phyloP scores from a whole-genome alignment of 1,140 invertebrate genomes.

The Ips typographus region DNA sequence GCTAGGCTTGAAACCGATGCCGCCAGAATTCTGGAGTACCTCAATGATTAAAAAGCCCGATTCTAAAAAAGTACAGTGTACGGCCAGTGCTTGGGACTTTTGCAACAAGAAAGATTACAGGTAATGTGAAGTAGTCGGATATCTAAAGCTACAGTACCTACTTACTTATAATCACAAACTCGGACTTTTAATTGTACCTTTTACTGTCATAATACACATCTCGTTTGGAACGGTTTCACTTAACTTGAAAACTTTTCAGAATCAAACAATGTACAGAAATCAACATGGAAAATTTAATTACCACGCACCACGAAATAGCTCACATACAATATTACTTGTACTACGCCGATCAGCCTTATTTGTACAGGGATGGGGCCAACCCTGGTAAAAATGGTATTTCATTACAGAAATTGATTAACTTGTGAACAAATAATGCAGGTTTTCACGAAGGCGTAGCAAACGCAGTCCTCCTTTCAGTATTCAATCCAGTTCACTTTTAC shows the following conservation, averaged over 20 bases:
- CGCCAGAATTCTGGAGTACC: slow-evolving; percentile 77
- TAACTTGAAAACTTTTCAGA: slow-evolving; percentile 53
- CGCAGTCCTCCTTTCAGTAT: slow-evolving; percentile 75
- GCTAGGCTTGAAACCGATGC: slow-evolving; percentile 74
- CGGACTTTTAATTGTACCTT: too few relatives aligned
- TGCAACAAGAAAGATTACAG: slow-evolving; percentile 80
- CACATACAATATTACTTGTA: slow-evolving; percentile 83
- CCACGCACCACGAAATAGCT: slow-evolving; percentile 84
- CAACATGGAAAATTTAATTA: slow-evolving; percentile 76
- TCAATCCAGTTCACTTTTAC: slow-evolving; percentile 72
- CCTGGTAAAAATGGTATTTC: slow-evolving; percentile 58
- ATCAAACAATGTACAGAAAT: slow-evolving; percentile 90
- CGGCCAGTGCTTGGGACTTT: slow-evolving; percentile 87
- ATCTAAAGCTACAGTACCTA: too few relatives aligned
- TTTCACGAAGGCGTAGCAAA: slow-evolving; percentile 91
- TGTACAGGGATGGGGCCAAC: slow-evolving; percentile 78
- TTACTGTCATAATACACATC: neutral
- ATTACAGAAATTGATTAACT: neutral
- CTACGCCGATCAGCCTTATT: slow-evolving; percentile 71
- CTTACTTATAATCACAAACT: too few relatives aligned
- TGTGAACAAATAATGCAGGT: slow-evolving; percentile 54
- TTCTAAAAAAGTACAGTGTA: slow-evolving; percentile 77
- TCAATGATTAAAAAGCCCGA: slow-evolving; percentile 72
- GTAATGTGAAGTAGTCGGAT: slow-evolving; percentile 49
- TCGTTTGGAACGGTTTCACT: slow-evolving; percentile 8